Evolutionary conservation across 2,888 invertebrate species (phyloP), one percentile per base, ranked within the genome.

Genomic region (Muschampia plurimacula): DNA sequence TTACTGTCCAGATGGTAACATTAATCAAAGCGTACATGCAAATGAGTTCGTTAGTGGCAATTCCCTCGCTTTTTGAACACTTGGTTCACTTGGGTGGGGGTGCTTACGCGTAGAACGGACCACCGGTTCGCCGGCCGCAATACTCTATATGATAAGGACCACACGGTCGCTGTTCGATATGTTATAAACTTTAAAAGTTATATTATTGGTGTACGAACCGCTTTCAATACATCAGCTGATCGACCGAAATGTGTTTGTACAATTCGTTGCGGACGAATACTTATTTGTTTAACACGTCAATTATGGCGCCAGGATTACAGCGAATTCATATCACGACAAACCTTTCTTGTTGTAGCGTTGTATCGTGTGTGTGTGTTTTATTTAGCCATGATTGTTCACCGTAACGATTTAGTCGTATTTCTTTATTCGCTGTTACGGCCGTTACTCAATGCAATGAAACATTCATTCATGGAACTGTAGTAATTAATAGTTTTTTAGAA

Each of bases 141-240:
- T n/a, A 6, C 52, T 52, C 15, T n/a, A 62, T 62, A 39, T n/a
- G 39, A 62, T 39, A 39, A 41, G 39, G 62, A 62, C 41, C 62
- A 62, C 39, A 62, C 62, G 13, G 2, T 60, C 13, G 36, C 36
- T 36, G 36, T 32, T 32, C 36, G 7, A 36, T 12, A 12, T 63
- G 44, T 10, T 22, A 10, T 44, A 63, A 44, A 15, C n/a, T 6
- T n/a, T n/a, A n/a, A 1, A 15, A 52, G 49, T 49, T 41, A 9
- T 49, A 49, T 6, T 49, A 49, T 13, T 49, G 15, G 12, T n/a
- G 39, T 63, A 8, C 41, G 62, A 41, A 41, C 41, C 9, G 41
- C 41, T 41, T 8, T 41, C 62, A 9, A 13, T 6, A n/a, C 15
- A n/a, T 8, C 49, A 10, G 49, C 49, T n/a, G 2, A 10, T n/a